Conservation (phyloP, 2,113 vertebrate genomes). For the Ascaphus truei region DNA sequence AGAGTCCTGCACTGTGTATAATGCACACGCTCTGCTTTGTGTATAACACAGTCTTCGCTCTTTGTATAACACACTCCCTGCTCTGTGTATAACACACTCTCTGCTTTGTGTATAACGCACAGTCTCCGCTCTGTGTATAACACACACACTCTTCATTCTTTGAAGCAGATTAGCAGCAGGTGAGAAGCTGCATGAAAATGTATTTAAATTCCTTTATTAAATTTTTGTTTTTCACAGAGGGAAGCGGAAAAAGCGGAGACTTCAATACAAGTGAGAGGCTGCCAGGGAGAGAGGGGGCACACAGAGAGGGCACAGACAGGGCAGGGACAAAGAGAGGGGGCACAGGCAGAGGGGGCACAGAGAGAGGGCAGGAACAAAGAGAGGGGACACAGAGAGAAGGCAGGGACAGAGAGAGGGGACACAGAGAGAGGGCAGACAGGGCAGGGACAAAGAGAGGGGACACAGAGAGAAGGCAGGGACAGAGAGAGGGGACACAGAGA, state of each 20-base stretch:
- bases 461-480: neutral
- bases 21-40: neutral
- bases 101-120: conserved; percentile 10
- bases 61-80: neutral
- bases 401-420: neutral
- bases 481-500: too few species aligned
- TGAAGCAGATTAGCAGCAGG: conserved; percentile 28
- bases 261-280: neutral
- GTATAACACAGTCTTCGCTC: neutral
- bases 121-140: neutral
- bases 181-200: conserved; percentile 13
- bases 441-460: neutral
- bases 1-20: neutral
- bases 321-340: too few species aligned
- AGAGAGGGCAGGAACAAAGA: neutral
- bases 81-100: neutral
- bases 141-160: neutral
- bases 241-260: neutral
- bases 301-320: neutral
- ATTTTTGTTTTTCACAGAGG: too few species aligned
- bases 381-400: neutral
- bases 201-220: conserved; percentile 32
- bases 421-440: neutral
- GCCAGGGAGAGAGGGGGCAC: neutral
- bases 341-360: too few species aligned